A percentile compares a stretch with the other conserved stretches of the same genome.
phyloP scores from a whole-genome alignment of 2,888 invertebrate species.

The Phalera bucephala region DNA sequence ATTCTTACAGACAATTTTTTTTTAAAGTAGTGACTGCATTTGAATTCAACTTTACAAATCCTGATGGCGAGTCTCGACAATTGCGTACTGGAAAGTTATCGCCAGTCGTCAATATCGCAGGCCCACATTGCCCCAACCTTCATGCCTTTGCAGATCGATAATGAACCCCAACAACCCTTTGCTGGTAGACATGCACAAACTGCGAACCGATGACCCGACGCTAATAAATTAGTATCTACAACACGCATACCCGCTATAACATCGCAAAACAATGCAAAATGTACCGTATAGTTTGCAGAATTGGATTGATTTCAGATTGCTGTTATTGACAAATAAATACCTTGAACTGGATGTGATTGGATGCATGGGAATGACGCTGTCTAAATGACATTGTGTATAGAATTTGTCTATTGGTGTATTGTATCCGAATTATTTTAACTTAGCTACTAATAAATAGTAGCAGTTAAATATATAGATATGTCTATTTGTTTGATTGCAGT shows the following conservation, averaged over 20 bases:
- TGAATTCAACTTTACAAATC: too few relatives aligned
- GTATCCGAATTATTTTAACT: too few relatives aligned
- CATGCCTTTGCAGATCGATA: constrained; percentile 18
- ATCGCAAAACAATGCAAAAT: neutral
- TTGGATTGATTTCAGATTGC: neutral
- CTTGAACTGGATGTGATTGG: constrained; percentile 2
- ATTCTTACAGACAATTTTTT: too few relatives aligned
- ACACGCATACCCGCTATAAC: constrained; percentile 15
- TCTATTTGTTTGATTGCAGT: too few relatives aligned
- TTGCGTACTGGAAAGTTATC: too few relatives aligned
- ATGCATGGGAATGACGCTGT: constrained; percentile 5
- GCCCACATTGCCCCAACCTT: too few relatives aligned
- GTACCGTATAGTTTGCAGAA: neutral
- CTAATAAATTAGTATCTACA: constrained; percentile 31
- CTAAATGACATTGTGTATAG: constrained; percentile 9
- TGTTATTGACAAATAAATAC: constrained; percentile 2
- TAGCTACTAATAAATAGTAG: too few relatives aligned
- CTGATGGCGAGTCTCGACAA: too few relatives aligned
- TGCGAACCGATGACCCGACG: constrained; percentile 30
- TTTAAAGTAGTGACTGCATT: too few relatives aligned
- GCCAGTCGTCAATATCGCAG: too few relatives aligned
- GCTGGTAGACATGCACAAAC: constrained; percentile 23
- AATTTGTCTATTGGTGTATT: too few relatives aligned
- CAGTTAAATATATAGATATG: too few relatives aligned
- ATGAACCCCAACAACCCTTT: constrained; percentile 12